Conservation (phyloP, 2,888 invertebrate species). For the Petrolisthes manimaculis region DNA sequence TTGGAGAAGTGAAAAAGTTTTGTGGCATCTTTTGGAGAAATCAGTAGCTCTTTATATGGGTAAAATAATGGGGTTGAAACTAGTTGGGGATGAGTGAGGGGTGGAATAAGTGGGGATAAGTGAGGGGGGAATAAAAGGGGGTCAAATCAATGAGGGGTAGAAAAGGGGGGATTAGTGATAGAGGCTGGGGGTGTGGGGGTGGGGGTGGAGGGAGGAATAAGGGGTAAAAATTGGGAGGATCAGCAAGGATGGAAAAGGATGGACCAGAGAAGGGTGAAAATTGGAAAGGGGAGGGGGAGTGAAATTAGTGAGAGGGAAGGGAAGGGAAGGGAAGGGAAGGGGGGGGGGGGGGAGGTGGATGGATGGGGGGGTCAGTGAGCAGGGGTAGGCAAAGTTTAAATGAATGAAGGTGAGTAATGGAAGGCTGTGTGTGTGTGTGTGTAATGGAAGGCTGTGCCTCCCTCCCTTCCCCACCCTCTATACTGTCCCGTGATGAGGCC, state of each 20-base stretch:
- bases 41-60: not conserved
- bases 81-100: not conserved
- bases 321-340: too few relatives aligned
- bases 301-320: not conserved
- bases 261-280: not conserved
- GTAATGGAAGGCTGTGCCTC: too few relatives aligned
- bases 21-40: not conserved
- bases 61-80: not conserved
- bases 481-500: too few relatives aligned
- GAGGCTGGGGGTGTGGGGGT: not conserved
- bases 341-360: too few relatives aligned
- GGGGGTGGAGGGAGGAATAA: not conserved
- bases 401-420: not conserved
- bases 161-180: not conserved
- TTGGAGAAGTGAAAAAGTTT: not conserved
- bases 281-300: not conserved
- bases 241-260: not conserved
- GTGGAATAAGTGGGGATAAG: not conserved
- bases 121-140: not conserved
- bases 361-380: not conserved
- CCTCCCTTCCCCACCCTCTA: too few relatives aligned
- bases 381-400: conserved; percentile 1
- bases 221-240: not conserved
- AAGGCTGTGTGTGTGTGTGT: too few relatives aligned
- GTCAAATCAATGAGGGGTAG: not conserved